Percentiles rank a stretch among this genome's conserved stretches.
Evolutionary conservation across 2,113 vertebrate genomes (phyloP).

Genomic region (Amblyornis subalaris): DNA sequence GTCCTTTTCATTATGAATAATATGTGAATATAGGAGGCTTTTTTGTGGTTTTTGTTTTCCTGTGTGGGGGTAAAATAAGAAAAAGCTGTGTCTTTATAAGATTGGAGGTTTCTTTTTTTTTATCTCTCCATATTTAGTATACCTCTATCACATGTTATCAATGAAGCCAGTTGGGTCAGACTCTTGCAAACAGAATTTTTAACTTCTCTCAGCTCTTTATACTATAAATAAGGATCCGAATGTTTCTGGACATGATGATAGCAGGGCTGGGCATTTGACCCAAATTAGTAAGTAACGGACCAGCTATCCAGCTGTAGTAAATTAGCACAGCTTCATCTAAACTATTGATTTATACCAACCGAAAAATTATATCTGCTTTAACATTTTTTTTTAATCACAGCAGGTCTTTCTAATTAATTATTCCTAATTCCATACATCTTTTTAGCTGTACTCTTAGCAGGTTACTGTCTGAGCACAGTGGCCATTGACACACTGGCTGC

Average conservation of each 20-base stretch:
- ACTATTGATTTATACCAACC: background rate
- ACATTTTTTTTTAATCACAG: background rate
- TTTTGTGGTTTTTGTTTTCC: background rate
- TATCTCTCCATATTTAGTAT: background rate
- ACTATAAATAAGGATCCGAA: background rate
- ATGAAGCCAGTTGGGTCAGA: background rate
- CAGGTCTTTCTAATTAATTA: background rate
- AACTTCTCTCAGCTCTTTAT: background rate
- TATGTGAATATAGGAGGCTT: background rate
- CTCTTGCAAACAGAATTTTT: background rate
- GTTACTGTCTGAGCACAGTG: rapidly evolving
- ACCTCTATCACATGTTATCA: background rate
- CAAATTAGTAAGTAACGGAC: background rate
- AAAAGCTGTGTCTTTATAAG: background rate
- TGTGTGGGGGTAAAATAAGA: background rate
- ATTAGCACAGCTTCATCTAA: background rate
- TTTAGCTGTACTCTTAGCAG: background rate
- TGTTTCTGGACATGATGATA: background rate
- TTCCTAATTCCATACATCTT: background rate
- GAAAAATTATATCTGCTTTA: background rate
- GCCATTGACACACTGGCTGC: background rate
- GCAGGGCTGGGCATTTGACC: background rate
- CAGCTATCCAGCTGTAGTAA: background rate
- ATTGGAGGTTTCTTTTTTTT: background rate
- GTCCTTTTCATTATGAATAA: background rate